Evolutionary conservation across 2,113 vertebrate species (phyloP).

Genomic region (Zosterops borbonicus): DNA sequence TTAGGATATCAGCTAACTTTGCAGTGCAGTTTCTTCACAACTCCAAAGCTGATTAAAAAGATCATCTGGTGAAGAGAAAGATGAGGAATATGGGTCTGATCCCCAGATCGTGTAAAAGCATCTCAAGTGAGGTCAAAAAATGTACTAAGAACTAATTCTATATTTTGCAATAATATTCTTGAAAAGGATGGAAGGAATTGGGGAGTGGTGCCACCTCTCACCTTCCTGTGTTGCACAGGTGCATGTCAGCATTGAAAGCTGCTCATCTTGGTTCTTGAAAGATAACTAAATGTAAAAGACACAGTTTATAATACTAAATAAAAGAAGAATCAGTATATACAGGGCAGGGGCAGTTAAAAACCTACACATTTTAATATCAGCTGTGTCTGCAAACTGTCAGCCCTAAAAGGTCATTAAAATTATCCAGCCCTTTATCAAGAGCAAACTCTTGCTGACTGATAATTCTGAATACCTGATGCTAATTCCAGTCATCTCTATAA

Average conservation of each 20-base stretch:
- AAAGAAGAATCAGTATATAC: not conserved
- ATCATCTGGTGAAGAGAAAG: not conserved
- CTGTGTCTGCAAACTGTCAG: not conserved
- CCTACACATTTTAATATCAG: not conserved
- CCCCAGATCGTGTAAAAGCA: not conserved
- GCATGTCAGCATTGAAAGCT: not conserved
- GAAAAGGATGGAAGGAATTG: not conserved
- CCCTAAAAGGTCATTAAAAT: not conserved
- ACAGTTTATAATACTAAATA: not conserved
- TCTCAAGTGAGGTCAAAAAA: not conserved
- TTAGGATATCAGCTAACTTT: not conserved
- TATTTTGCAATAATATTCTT: not conserved
- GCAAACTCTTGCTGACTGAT: constrained; percentile 21
- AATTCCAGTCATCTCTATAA: constrained; percentile 5
- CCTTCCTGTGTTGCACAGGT: not conserved
- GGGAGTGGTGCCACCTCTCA: not conserved
- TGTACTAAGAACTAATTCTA: not conserved
- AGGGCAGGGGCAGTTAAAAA: not conserved
- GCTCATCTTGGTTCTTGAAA: not conserved
- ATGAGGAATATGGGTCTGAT: not conserved
- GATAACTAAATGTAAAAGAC: not conserved
- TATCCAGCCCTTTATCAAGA: constrained; percentile 13
- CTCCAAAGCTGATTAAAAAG: not conserved
- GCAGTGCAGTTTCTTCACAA: not conserved
- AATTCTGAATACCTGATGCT: not conserved